These are phyloP conservation scores for Cyphomyrmex costatus DNA, from an alignment of 1,140 invertebrate species.

Conservation along the genomic window DNA sequence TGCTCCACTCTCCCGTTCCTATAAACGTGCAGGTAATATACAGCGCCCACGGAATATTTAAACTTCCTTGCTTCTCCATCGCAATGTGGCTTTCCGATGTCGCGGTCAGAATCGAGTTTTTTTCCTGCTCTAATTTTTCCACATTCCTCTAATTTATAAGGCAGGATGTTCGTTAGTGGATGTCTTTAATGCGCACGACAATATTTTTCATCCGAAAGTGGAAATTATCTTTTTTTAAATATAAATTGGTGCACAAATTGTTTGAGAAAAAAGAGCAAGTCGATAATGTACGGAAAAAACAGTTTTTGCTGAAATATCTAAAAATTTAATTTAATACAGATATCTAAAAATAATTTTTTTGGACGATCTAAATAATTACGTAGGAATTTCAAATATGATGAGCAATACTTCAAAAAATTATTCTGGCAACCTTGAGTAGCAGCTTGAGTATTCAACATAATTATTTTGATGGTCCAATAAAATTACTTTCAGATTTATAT, in stretches of 20 bases:
- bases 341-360: no score
- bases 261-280: background rate
- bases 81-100: slow-evolving; percentile 15
- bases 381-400: no score
- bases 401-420: no score
- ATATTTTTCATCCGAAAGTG: background rate
- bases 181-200: background rate
- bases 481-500: no score
- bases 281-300: no score
- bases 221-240: background rate
- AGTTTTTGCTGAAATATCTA: no score
- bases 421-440: no score
- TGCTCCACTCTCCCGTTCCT: slow-evolving; percentile 69
- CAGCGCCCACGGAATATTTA: slow-evolving; percentile 54
- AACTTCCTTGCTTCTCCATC: slow-evolving; percentile 59
- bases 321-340: no score
- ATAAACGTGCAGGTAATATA: slow-evolving; percentile 53
- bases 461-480: no score
- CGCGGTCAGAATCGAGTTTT: background rate
- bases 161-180: background rate
- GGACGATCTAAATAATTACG: no score
- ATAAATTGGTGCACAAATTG: background rate
- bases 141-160: slow-evolving; percentile 31
- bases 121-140: background rate
- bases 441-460: no score